These are phyloP conservation scores for Brotogeris chrysoptera DNA, from an alignment of 2,797 vertebrate genomes.

Conservation along the genomic window DNA sequence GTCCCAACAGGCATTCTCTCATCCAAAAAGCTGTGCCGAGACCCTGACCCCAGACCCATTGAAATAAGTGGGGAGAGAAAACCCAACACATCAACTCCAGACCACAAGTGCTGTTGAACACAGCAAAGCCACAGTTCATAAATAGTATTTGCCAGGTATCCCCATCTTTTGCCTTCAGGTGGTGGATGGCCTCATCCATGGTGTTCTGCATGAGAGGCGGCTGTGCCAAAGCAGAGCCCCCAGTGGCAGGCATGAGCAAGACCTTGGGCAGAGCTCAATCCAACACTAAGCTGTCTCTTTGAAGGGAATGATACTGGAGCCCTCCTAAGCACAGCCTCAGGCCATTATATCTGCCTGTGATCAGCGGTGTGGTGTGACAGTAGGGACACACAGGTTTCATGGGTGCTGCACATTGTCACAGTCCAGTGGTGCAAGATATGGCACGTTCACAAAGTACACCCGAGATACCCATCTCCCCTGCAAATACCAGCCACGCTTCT, in stretches of 20 bases:
- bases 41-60: background rate
- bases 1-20: background rate
- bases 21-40: background rate
- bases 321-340: background rate
- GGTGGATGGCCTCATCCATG: too few relatives aligned
- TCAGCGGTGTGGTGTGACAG: rapidly evolving
- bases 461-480: background rate
- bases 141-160: background rate
- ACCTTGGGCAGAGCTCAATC: background rate
- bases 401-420: background rate
- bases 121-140: background rate
- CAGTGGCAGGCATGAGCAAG: background rate
- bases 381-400: background rate
- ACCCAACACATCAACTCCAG: background rate
- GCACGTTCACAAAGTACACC: background rate
- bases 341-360: rapidly evolving
- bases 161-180: background rate
- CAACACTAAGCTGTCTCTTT: too few relatives aligned
- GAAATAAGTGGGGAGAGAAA: background rate
- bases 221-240: background rate
- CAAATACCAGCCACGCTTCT: background rate
- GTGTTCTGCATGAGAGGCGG: background rate
- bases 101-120: background rate
- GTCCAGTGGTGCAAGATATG: background rate
- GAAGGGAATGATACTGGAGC: background rate